Base-by-base conservation (phyloP, 1,140 invertebrate species). In the Steinernema khuongi region DNA sequence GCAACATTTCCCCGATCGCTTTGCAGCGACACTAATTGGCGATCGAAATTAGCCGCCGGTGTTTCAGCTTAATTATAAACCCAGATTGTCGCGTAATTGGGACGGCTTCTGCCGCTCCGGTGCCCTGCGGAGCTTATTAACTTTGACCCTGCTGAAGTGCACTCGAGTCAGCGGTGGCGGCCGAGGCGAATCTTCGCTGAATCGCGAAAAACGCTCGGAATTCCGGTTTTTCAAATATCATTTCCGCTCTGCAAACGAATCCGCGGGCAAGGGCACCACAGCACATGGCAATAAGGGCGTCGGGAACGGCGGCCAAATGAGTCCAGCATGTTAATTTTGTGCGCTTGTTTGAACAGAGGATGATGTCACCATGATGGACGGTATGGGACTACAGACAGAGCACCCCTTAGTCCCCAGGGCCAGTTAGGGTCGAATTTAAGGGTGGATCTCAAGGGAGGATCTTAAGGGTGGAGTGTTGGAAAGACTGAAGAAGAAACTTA, bases 151-250 rank as follows among this genome's bases (percentile, higher is more conserved):
- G n/a, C 22, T 7, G 50, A 60, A 60, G 11, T 60, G 26, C 50
- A 17, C 50, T 60, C 19, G 36, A 41, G 7, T 11, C 36, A 41
- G n/a, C 7, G n/a, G 7, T 41, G 36, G 36, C 36, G 7, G 7
- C 7, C 36, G n/a, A 41, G 36, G 36, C n/a, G 36, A 41, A 41
- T n/a, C 36, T 41, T 41, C 36, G 36, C 36, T n/a, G n/a, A n/a
- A n/a, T n/a, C n/a, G n/a, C n/a, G n/a, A n/a, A n/a, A 41, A 41
- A 41, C 36, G 36, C 7, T 41, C 36, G 7, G 7, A n/a, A 41
- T 41, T 41, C 36, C n/a, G 36, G 36, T 41, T 41, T 41, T 60
- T 60, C 50, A 26, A 60, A 41, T n/a, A 41, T 41, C 36, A 41
- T 41, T 41, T 41, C 36, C 22, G 14, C 22, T 14, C 26, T 60